A percentile compares a stretch with the other conserved stretches of the same genome.
Evolutionary conservation across 2,888 invertebrate species (phyloP).

Genomic region (Metopia argyrocephala): DNA sequence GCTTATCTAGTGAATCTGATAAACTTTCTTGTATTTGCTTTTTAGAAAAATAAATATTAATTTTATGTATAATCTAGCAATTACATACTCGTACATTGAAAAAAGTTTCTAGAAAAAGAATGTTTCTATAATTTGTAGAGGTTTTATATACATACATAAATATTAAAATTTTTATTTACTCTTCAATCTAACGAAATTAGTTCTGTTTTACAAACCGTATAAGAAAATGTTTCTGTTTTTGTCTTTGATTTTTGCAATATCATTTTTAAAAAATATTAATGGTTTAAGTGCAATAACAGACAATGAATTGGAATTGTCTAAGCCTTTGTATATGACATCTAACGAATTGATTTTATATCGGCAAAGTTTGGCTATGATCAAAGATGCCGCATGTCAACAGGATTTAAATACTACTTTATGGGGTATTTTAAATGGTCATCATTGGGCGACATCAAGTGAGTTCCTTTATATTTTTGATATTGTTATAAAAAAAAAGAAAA

Average conservation of each 20-base stretch:
- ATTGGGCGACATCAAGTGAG: conserved; percentile 74
- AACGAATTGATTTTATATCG: conserved; percentile 67
- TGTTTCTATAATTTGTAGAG: background rate
- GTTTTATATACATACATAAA: no score
- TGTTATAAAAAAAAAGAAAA: background rate
- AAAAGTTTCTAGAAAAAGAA: background rate
- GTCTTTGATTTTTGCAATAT: background rate
- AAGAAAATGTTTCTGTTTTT: conserved; percentile 28
- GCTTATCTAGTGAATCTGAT: conserved; percentile 18
- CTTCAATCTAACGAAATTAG: no score
- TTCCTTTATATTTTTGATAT: background rate
- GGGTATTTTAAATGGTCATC: conserved; percentile 67
- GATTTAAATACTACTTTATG: conserved; percentile 72
- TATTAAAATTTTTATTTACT: no score
- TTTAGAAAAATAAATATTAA: background rate
- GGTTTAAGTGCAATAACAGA: background rate
- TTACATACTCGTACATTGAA: background rate
- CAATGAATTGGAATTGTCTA: background rate
- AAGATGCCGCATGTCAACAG: conserved; percentile 66
- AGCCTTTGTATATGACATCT: conserved; percentile 52
- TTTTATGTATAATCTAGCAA: background rate
- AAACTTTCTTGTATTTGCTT: conserved; percentile 33
- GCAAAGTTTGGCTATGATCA: conserved; percentile 67
- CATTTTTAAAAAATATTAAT: conserved; percentile 6
- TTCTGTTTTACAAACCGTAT: background rate